Conservation (phyloP, 2,797 vertebrate genomes). For the Gadopsis marmoratus region DNA sequence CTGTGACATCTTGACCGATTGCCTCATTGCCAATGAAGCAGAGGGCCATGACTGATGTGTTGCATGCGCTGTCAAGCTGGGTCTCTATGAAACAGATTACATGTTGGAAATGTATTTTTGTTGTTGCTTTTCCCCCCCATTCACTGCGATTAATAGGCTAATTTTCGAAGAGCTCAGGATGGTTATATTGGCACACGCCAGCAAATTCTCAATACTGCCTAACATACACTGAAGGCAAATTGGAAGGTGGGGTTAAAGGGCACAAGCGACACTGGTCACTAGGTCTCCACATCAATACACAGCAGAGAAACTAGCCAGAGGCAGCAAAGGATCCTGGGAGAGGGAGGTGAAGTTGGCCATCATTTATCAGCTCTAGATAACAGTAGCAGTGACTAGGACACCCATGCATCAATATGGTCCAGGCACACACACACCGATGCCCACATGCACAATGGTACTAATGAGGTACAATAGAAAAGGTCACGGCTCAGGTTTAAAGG, state of each 20-base stretch:
- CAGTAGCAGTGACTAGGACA: slow-evolving; percentile 61
- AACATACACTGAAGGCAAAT: slow-evolving; percentile 37
- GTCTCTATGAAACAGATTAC: slow-evolving; percentile 43
- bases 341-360: slow-evolving; percentile 33
- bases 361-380: slow-evolving; percentile 75
- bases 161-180: slow-evolving; percentile 41
- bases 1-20: slow-evolving; percentile 75
- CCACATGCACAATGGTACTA: slow-evolving; percentile 57
- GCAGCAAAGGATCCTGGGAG: slow-evolving; percentile 54
- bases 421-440: slow-evolving; percentile 40
- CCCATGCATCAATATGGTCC: slow-evolving; percentile 67
- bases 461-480: slow-evolving; percentile 77
- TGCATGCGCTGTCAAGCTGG: slow-evolving; percentile 18
- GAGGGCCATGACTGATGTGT: slow-evolving; percentile 65
- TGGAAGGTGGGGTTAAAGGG: slow-evolving; percentile 60
- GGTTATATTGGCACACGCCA: slow-evolving; percentile 29
- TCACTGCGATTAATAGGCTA: slow-evolving; percentile 26
- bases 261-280: slow-evolving; percentile 32
- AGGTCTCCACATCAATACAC: slow-evolving; percentile 60
- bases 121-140: not conserved
- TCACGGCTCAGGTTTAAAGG: slow-evolving; percentile 52
- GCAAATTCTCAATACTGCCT: slow-evolving; percentile 14
- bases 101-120: slow-evolving; percentile 37
- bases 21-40: slow-evolving; percentile 65
- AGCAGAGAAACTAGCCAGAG: slow-evolving; percentile 53